Evolutionary conservation across 2,113 vertebrate species (phyloP).

Genomic region (Miniopterus natalensis): DNA sequence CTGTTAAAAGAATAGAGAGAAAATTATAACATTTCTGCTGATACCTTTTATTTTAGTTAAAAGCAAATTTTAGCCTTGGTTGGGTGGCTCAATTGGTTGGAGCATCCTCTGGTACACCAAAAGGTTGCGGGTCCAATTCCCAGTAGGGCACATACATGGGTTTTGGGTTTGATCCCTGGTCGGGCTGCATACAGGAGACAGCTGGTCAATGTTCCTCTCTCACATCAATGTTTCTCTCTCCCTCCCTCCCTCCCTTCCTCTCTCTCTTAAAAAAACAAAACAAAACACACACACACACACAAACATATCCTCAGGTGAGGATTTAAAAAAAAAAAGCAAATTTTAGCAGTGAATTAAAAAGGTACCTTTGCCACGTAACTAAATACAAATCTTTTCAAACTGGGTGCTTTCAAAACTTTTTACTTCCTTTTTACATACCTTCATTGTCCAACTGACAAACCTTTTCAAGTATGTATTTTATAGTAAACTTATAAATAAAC

Average conservation of each 20-base stretch:
- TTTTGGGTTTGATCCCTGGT: too few species aligned
- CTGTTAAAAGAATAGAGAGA: neutral
- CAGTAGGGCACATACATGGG: too few species aligned
- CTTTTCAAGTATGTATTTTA: neutral
- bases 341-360: neutral
- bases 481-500: neutral
- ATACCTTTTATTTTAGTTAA: neutral
- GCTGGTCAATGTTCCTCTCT: neutral
- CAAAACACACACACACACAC: neutral
- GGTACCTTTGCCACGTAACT: neutral
- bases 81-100: too few species aligned
- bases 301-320: too few species aligned
- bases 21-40: neutral
- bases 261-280: neutral
- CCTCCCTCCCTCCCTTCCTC: neutral
- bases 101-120: too few species aligned
- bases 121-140: too few species aligned
- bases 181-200: too few species aligned
- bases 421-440: neutral
- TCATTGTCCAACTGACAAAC: neutral
- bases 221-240: too few species aligned
- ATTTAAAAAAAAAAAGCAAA: neutral
- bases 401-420: neutral
- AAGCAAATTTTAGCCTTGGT: neutral
- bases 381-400: constrained; percentile 13